Conservation (phyloP, 2,113 vertebrate species). For the Rhea americana region DNA sequence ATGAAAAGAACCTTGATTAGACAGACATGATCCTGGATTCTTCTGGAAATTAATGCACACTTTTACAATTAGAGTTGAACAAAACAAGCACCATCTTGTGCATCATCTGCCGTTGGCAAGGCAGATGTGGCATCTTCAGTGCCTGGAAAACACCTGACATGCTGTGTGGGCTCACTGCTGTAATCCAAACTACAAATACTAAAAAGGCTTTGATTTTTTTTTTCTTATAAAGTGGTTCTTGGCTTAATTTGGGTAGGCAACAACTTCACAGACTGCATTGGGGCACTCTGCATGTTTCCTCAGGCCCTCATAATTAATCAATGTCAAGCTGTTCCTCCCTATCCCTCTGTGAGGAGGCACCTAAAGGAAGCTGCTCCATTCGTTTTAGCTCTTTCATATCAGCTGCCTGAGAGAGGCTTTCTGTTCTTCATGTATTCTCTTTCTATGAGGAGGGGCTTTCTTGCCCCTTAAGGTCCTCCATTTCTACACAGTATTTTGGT, state of each 20-base stretch:
- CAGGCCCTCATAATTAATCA: constrained; percentile 55
- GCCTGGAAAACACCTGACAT: constrained; percentile 66
- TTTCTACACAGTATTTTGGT: background rate
- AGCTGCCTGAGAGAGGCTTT: background rate
- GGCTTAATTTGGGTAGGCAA: constrained; percentile 35
- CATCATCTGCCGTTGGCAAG: constrained; percentile 1
- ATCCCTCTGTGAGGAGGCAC: background rate
- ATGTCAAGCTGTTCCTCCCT: background rate
- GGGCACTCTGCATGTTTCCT: constrained; percentile 44
- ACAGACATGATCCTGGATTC: background rate
- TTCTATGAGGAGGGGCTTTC: background rate
- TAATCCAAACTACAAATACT: constrained; percentile 48
- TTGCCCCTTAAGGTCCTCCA: background rate
- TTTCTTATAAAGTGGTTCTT: background rate
- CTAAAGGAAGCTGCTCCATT: background rate
- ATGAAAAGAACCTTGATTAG: background rate
- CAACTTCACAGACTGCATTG: constrained; percentile 39
- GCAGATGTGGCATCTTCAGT: constrained; percentile 43
- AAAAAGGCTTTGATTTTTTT: constrained; percentile 50
- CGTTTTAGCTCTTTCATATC: background rate
- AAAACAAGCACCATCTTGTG: constrained; percentile 67
- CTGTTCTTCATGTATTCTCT: background rate
- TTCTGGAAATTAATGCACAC: constrained; percentile 33
- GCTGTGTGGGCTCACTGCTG: constrained; percentile 58
- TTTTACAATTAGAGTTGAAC: background rate